These are phyloP conservation scores for Catajapyx aquilonaris DNA, from an alignment of 1,140 invertebrate species.

Conservation along the genomic window DNA sequence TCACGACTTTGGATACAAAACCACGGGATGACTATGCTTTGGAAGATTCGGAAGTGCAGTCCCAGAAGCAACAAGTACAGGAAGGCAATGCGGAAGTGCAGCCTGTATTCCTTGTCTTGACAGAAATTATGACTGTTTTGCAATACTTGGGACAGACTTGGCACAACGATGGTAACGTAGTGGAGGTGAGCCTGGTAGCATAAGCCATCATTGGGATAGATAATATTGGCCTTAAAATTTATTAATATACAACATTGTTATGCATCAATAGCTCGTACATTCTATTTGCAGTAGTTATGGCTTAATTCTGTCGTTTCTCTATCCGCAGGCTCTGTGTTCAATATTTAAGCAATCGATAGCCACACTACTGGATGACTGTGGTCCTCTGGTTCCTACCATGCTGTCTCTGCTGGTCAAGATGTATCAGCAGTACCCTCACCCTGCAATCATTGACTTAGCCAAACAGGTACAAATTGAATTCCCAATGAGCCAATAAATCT, in stretches of 20 bases:
- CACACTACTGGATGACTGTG: conserved; percentile 39
- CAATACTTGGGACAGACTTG: conserved; percentile 28
- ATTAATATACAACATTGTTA: no score
- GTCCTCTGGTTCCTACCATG: conserved; percentile 37
- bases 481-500: no score
- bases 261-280: no score
- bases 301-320: conserved; percentile 9
- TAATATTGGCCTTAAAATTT: no score
- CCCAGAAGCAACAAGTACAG: conserved; percentile 10
- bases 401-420: conserved; percentile 40
- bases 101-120: conserved; percentile 29
- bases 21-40: conserved; percentile 10
- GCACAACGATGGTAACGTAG: conserved; percentile 29
- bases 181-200: conserved; percentile 28
- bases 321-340: conserved; percentile 38
- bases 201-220: no score
- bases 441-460: conserved; percentile 41
- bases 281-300: no score
- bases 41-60: conserved; percentile 8
- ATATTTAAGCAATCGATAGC: conserved; percentile 42
- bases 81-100: conserved; percentile 17
- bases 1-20: conserved; percentile 35
- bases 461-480: conserved; percentile 36
- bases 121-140: conserved; percentile 35
- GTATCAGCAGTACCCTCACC: conserved; percentile 43